phyloP scores from a whole-genome alignment of 1,140 invertebrate species.

The Drosophila teissieri region DNA sequence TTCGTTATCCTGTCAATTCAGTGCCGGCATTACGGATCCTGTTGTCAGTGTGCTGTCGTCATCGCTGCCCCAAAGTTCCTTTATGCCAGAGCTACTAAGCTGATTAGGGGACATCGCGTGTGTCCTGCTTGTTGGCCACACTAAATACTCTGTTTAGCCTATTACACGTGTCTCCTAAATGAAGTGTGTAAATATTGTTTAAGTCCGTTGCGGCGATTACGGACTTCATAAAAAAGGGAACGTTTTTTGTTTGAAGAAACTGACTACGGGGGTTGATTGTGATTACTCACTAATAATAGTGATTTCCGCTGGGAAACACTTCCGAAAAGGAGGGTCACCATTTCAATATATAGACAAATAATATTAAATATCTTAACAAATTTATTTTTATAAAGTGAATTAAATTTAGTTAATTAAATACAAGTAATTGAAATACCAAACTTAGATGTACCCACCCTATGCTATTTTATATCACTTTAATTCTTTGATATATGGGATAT shows the following conservation, averaged over 20 bases:
- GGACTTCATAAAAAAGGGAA: slow-evolving; percentile 1
- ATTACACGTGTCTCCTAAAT: slow-evolving; percentile 72
- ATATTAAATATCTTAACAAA: no score
- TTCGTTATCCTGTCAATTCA: slow-evolving; percentile 82
- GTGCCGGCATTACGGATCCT: slow-evolving; percentile 50
- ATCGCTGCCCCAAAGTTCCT: slow-evolving; percentile 2
- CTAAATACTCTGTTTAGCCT: slow-evolving; percentile 71
- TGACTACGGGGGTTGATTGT: neutral
- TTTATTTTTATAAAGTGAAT: no score
- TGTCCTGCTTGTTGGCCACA: slow-evolving; percentile 33
- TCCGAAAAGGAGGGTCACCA: neutral
- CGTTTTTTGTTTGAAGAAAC: neutral
- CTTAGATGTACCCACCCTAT: no score
- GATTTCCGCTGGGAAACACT: neutral
- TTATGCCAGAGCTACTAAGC: slow-evolving; percentile 45
- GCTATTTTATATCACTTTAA: neutral
- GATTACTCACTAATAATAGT: neutral
- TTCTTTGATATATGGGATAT: slow-evolving; percentile 30
- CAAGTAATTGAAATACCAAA: no score
- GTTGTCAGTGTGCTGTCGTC: slow-evolving; percentile 66
- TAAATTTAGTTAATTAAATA: no score
- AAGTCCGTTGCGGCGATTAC: slow-evolving; percentile 56
- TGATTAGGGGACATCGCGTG: slow-evolving; percentile 52
- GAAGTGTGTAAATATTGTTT: slow-evolving; percentile 71
- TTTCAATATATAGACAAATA: neutral